Conservation (phyloP, 2,888 invertebrate genomes). For the Erebia palarica region DNA sequence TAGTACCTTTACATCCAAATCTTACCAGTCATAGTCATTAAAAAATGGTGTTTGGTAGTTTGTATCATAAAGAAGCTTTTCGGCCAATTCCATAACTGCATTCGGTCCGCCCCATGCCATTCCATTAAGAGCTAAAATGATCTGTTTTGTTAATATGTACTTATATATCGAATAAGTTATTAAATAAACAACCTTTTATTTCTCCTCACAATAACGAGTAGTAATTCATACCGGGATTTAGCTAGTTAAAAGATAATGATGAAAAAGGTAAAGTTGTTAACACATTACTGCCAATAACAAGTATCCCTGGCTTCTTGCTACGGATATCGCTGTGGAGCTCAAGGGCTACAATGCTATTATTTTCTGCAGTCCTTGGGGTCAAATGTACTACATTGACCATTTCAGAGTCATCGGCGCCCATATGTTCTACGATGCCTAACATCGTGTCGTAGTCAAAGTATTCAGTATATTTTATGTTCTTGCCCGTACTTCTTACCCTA, state of each 20-base stretch:
- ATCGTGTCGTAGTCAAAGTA: constrained; percentile 55
- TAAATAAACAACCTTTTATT: not conserved
- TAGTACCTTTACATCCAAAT: not conserved
- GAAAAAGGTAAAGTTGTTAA: not conserved
- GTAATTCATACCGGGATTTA: too few relatives aligned
- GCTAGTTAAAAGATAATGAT: too few relatives aligned
- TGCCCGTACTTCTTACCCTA: constrained; percentile 51
- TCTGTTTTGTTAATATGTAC: not conserved
- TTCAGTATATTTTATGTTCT: constrained; percentile 46
- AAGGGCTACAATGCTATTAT: constrained; percentile 63
- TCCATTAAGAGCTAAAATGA: constrained; percentile 61
- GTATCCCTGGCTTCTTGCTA: constrained; percentile 70
- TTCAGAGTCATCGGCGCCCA: constrained; percentile 56
- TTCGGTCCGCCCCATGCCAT: constrained; percentile 75
- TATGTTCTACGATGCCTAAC: constrained; percentile 44
- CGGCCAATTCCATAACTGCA: constrained; percentile 64
- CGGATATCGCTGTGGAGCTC: constrained; percentile 66
- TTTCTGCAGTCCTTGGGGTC: constrained; percentile 56
- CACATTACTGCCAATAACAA: constrained; percentile 64
- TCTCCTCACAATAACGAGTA: too few relatives aligned
- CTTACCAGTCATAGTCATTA: constrained; percentile 76
- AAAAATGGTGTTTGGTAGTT: constrained; percentile 75
- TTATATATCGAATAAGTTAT: too few relatives aligned
- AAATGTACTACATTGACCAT: constrained; percentile 54
- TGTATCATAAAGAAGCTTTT: constrained; percentile 65